Conservation (phyloP, 2,888 invertebrate genomes). For the Hirtodrosophila histrioides region DNA sequence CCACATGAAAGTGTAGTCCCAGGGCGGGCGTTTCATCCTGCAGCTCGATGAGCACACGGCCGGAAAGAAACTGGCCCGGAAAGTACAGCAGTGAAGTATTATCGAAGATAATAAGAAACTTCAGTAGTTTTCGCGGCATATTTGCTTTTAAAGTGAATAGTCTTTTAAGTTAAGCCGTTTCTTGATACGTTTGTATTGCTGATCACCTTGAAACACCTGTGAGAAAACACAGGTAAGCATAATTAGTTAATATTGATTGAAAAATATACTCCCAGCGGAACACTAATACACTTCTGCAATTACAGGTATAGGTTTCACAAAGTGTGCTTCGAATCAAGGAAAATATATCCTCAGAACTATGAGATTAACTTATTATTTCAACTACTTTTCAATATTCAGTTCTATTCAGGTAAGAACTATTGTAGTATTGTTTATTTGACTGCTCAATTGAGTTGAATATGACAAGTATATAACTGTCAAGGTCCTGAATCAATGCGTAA, state of each 20-base stretch:
- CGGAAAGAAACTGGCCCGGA: constrained; percentile 96
- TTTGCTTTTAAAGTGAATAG: neutral
- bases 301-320: no score
- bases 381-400: no score
- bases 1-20: constrained; percentile 96
- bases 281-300: no score
- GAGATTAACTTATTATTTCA: no score
- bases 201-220: constrained; percentile 26
- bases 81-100: constrained; percentile 96
- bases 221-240: neutral
- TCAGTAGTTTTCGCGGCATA: constrained; percentile 94
- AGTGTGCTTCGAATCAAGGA: no score
- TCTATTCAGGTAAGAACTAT: no score
- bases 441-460: no score
- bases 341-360: no score
- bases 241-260: neutral
- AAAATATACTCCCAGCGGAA: no score
- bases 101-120: constrained; percentile 96
- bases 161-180: neutral
- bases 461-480: no score
- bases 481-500: no score
- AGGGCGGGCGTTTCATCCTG: constrained; percentile 97
- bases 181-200: neutral
- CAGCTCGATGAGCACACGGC: constrained; percentile 95
- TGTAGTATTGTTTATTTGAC: no score